phyloP scores from a whole-genome alignment of 2,888 invertebrate species.

The Gerris lacustris region DNA sequence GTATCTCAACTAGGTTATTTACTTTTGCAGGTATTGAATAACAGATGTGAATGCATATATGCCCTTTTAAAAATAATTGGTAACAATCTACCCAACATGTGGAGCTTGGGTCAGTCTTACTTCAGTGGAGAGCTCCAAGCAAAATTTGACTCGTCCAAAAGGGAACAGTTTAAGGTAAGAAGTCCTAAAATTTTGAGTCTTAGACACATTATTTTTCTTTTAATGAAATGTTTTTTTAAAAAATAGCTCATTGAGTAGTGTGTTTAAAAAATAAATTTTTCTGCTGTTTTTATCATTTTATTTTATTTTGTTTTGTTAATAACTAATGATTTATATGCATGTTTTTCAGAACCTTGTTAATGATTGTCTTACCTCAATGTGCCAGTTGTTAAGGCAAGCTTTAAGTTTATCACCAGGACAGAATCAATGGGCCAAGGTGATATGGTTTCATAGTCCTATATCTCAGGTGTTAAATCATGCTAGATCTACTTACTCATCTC shows the following conservation, averaged over 20 bases:
- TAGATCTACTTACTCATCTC: neutral
- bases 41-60: slow-evolving; percentile 51
- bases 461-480: neutral
- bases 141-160: slow-evolving; percentile 54
- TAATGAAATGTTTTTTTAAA: neutral
- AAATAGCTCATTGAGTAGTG: neutral
- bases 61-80: slow-evolving; percentile 63
- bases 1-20: neutral
- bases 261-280: no score
- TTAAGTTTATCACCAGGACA: neutral
- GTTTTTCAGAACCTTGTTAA: neutral
- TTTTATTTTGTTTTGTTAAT: neutral
- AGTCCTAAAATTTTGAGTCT: neutral
- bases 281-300: no score
- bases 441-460: neutral
- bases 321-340: neutral
- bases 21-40: neutral
- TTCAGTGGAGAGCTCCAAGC: slow-evolving; percentile 77
- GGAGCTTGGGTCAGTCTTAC: slow-evolving; percentile 90
- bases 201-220: no score
- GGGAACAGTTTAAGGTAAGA: slow-evolving; percentile 62
- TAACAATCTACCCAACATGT: slow-evolving; percentile 75
- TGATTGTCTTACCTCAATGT: neutral
- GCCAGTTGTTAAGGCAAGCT: neutral
- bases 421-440: neutral